Percentiles rank a stretch among this genome's conserved stretches.
Conservation (phyloP, 2,797 vertebrate genomes). For the Galago senegalensis region DNA sequence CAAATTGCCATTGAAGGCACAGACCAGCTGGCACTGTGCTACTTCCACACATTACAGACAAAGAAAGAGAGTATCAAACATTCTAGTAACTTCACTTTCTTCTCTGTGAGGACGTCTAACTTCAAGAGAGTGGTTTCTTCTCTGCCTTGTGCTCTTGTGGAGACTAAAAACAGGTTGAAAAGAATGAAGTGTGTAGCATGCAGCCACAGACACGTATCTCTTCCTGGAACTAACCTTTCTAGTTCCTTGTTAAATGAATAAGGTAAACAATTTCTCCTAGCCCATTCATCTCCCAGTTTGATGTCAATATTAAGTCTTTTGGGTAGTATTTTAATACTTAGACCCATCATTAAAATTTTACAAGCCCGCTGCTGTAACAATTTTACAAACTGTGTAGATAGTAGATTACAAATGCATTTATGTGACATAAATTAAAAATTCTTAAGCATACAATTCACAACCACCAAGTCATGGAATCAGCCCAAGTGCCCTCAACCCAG, state of each 20-base stretch:
- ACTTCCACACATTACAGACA: rapidly evolving
- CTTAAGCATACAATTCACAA: neutral
- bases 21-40: rapidly evolving
- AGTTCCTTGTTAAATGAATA: neutral
- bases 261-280: neutral
- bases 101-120: neutral
- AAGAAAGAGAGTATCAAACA: rapidly evolving
- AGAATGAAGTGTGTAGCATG: neutral
- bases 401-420: neutral
- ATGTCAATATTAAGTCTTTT: neutral
- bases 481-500: too few relatives aligned
- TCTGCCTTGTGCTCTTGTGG: neutral
- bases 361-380: neutral
- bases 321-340: neutral
- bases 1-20: neutral
- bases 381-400: neutral
- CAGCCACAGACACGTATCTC: neutral
- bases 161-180: neutral
- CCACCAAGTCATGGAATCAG: too few relatives aligned
- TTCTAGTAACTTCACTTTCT: neutral
- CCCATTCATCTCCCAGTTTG: neutral
- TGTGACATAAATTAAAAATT: neutral
- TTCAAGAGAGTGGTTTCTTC: neutral
- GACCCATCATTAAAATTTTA: neutral
- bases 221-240: neutral